Conservation (phyloP, 2,113 vertebrate genomes). For the Nothocercus nigrocapillus region DNA sequence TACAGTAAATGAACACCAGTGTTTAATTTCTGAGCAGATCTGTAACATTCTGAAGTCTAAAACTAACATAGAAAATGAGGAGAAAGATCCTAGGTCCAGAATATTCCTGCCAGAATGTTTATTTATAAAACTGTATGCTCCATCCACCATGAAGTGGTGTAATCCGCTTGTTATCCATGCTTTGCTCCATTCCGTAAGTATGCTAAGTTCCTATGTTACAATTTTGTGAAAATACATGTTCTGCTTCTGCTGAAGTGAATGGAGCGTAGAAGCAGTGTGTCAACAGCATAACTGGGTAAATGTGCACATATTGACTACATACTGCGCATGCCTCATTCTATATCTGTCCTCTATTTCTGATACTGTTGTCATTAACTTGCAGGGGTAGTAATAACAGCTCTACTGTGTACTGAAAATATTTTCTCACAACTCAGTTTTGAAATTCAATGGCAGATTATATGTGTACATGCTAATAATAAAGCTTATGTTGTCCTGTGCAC, state of each 20-base stretch:
- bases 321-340: background rate
- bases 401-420: background rate
- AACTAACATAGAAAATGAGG: background rate
- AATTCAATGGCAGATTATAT: background rate
- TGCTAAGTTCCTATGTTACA: background rate
- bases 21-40: background rate
- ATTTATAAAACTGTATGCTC: background rate
- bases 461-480: background rate
- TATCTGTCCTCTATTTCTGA: background rate
- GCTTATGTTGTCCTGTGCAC: background rate
- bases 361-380: background rate
- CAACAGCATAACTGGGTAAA: background rate
- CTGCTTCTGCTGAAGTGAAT: background rate
- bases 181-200: background rate
- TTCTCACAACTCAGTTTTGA: background rate
- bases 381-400: background rate
- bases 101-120: background rate
- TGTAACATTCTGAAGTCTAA: background rate
- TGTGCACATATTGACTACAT: accelerated
- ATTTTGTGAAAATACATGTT: background rate
- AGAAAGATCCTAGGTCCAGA: background rate
- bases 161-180: background rate
- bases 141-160: background rate
- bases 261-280: accelerated
- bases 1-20: background rate